These are phyloP conservation scores for Eustalomyia histrio DNA, from an alignment of 2,888 invertebrate genomes.

Conservation along the genomic window DNA sequence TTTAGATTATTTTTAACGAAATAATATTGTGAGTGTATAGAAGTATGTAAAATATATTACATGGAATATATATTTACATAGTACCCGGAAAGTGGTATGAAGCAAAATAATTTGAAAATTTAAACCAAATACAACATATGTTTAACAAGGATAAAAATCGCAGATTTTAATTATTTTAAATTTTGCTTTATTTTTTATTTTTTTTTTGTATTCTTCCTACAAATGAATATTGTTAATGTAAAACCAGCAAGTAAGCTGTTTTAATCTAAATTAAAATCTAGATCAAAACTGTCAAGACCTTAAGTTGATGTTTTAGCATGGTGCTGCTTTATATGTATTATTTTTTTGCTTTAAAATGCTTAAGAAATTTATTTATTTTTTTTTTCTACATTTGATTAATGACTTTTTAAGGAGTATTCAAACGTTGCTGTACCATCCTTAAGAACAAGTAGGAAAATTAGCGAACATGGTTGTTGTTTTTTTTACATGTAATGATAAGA, in stretches of 20 bases:
- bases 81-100: conserved; percentile 3
- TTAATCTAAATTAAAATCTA: conserved; percentile 60
- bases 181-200: conserved; percentile 4
- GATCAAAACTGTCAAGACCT: conserved; percentile 40
- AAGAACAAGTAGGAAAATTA: conserved; percentile 49
- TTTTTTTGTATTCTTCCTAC: not conserved
- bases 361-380: no score
- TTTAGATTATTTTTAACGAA: no score
- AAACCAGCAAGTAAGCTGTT: conserved; percentile 9
- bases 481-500: conserved; percentile 49
- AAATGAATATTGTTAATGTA: conserved; percentile 7
- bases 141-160: conserved; percentile 25
- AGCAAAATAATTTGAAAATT: conserved; percentile 1
- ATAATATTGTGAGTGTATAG: no score
- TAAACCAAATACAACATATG: conserved; percentile 27
- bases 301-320: conserved; percentile 10
- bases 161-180: conserved; percentile 39
- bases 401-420: conserved; percentile 51
- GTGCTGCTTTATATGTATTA: not conserved
- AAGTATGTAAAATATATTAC: no score
- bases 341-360: not conserved
- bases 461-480: conserved; percentile 41
- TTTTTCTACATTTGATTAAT: conserved; percentile 50
- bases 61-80: not conserved
- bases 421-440: conserved; percentile 12